Percentiles rank a stretch among this genome's conserved stretches.
These are phyloP conservation scores for Poeciliopsis infans DNA, from an alignment of 2,797 vertebrate species.

Conservation along the genomic window DNA sequence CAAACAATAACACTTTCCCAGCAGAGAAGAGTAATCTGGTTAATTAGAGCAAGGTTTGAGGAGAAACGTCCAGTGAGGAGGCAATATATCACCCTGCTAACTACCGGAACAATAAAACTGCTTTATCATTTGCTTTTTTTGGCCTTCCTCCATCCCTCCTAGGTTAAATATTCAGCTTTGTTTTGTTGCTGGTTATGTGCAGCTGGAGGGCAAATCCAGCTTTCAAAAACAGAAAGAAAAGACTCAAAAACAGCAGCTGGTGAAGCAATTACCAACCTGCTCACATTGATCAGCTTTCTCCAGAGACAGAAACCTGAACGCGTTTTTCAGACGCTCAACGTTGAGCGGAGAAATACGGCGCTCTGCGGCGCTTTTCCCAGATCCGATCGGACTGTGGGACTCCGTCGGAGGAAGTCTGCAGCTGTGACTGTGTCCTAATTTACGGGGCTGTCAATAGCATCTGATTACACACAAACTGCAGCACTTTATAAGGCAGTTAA, in stretches of 20 bases:
- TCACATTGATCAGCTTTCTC: constrained; percentile 37
- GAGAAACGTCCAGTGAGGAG: constrained; percentile 50
- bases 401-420: constrained; percentile 10
- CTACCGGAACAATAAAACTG: constrained; percentile 65
- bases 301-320: constrained; percentile 6
- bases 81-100: constrained; percentile 61
- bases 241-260: constrained; percentile 44
- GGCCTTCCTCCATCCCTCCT: constrained; percentile 43
- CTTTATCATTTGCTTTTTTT: constrained; percentile 65
- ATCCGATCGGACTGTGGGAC: constrained; percentile 5
- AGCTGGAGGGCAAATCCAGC: constrained; percentile 6
- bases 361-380: constrained; percentile 6
- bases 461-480: constrained; percentile 44
- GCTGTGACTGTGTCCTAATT: constrained; percentile 38
- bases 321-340: constrained; percentile 13
- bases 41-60: constrained; percentile 65
- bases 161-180: constrained; percentile 58
- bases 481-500: constrained; percentile 57
- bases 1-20: constrained; percentile 56
- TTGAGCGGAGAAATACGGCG: neutral
- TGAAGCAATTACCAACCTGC: constrained; percentile 36
- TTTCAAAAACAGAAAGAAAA: constrained; percentile 29
- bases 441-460: constrained; percentile 31
- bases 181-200: constrained; percentile 35
- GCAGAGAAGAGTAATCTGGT: constrained; percentile 59